phyloP scores from a whole-genome alignment of 1,140 invertebrate species.

The Carcinoscorpius rotundicauda region DNA sequence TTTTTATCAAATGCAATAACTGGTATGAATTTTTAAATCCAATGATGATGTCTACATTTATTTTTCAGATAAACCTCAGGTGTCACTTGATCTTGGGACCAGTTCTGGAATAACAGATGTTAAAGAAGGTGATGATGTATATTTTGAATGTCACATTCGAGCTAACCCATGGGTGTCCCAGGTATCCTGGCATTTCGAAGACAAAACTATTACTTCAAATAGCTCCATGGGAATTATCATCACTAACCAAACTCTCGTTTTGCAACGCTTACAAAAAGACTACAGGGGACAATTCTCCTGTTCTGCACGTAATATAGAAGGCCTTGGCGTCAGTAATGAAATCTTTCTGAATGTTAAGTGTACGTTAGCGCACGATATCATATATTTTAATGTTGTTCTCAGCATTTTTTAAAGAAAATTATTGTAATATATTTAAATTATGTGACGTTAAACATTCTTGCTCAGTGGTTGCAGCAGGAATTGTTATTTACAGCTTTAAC shows the following conservation, averaged over 20 bases:
- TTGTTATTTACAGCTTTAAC: too few species aligned
- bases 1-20: too few species aligned
- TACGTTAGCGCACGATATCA: slow-evolving; percentile 38
- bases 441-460: too few species aligned
- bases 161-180: slow-evolving; percentile 21
- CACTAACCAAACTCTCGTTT: slow-evolving; percentile 40
- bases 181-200: slow-evolving; percentile 10
- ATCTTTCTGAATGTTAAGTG: slow-evolving; percentile 72
- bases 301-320: slow-evolving; percentile 67
- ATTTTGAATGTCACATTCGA: slow-evolving; percentile 56
- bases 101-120: slow-evolving; percentile 28
- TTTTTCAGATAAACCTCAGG: slow-evolving; percentile 15
- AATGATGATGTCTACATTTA: too few species aligned
- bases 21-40: too few species aligned
- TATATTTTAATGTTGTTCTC: too few species aligned
- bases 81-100: slow-evolving; percentile 14
- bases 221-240: background rate
- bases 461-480: too few species aligned
- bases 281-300: slow-evolving; percentile 68
- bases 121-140: slow-evolving; percentile 64
- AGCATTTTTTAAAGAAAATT: too few species aligned
- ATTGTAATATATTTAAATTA: too few species aligned
- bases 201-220: slow-evolving; percentile 24
- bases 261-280: slow-evolving; percentile 59
- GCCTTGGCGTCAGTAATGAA: slow-evolving; percentile 68